Evolutionary conservation across 1,140 invertebrate genomes (phyloP), one percentile per base, ranked within the genome.

Genomic region (Drosophila aff.): DNA sequence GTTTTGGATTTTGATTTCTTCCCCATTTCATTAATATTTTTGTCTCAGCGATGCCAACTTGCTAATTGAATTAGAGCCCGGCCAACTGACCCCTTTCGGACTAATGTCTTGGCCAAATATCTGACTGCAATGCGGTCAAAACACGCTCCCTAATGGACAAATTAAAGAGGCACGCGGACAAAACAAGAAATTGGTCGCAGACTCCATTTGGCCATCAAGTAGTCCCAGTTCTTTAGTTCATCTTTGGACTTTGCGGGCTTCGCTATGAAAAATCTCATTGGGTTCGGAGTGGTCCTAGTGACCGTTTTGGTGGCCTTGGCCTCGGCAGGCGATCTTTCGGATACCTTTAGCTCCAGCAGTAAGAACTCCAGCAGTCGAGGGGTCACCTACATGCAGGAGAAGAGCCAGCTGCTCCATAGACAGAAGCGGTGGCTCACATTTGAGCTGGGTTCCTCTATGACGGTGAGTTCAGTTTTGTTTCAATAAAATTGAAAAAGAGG

Each of bases 391-490:
- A 68, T 89, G 23, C 81, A 71, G 1, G 68, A 89, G 16, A 69
- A 80, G 36, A 43, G 66, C 0, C 68, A 78, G 6, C 9, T 89
- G 23, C 46, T 89, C 21, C 64, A 69, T 18, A 74, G 84, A 1
- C 69, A 84, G n/a, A 89, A 89, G 52, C 69, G 84, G 15, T 89
- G 84, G 84, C 85, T 89, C 16, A 83, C 79, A 28, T 89, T 84
- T 8, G 84, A 89, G 7, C 41, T 81, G 66, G 81, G 84, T 18
- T 57, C 69, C 8, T 31, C 85, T 2, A 9, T 89, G 1, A 84
- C 84, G 13, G 84, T 89, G 13, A 66, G 84, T 77, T 26, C 0
- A n/a, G 26, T 1, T 13, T 33, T 23, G 1, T 23, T 61, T 13
- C 2, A 50, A n/a, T 3, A 2, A 26, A 23, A 8, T 15, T 23